Evolutionary conservation across 2,888 invertebrate species (phyloP), one percentile per base, ranked within the genome.

Genomic region (Ophioninae sp.): DNA sequence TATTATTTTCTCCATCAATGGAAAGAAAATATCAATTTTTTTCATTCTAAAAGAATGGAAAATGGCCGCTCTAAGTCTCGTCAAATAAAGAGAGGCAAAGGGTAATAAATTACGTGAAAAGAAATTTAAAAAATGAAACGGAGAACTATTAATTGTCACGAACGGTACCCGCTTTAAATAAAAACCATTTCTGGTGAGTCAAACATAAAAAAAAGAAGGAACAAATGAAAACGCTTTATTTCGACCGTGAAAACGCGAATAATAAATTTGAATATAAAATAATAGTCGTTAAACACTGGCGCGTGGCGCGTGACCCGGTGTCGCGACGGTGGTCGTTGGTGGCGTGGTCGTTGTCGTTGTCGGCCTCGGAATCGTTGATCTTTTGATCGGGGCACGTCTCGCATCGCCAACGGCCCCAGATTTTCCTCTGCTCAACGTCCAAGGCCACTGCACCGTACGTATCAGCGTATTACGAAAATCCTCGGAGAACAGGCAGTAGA

Each of bases 401-500:
- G 64, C 82, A 63, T 86, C 83, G 41, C 79, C 79, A 65, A 41
- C 78, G 61, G 79, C 79, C 67, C 89, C 85, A 9, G 76, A 74
- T 20, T 82, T 87, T 6, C 86, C 86, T 67, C 74, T 86, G 68
- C 74, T 64, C 77, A 87, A 88, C 13, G 88, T 83, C 93, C 94
- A 94, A 1, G 94, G 94, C 93, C 95, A 94, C 84, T 94, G 94
- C 84, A 96, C 92, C n/a, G 95, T 95, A 44, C 95, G 94, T 85
- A 95, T 92, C 85, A 96, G 92, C 0, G 96, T 96, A 88, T 95
- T 95, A 56, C 96, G 94, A 91, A 96, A 96, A 89, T 96, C 96
- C 89, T 96, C 95, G 86, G 96, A 96, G 92, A 96, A 96, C 82
- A 96, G 94, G 91, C 96, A 96, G 93, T 96, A 96, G 83, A 96